Evolutionary conservation across 2,113 vertebrate species (phyloP).

Genomic region (Corydoras maculifer): DNA sequence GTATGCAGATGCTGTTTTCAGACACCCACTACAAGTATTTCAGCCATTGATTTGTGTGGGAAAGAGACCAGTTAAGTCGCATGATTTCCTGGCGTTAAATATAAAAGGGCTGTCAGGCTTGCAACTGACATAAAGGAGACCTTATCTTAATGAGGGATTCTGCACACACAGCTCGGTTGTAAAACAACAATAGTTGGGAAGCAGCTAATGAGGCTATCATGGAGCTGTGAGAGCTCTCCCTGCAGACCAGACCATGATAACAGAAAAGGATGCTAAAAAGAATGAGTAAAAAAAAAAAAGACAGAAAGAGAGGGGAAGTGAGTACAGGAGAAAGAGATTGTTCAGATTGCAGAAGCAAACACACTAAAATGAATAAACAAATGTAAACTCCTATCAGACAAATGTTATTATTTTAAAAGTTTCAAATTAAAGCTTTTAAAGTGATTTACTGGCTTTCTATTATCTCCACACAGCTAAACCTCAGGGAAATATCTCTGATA

Average conservation of each 20-base stretch:
- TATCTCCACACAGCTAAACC: constrained; percentile 55
- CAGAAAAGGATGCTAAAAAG: constrained; percentile 51
- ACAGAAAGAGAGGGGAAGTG: constrained; percentile 38
- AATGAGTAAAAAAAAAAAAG: constrained; percentile 21
- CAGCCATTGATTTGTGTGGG: constrained; percentile 47
- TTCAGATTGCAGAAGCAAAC: constrained; percentile 57
- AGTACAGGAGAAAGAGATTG: constrained; percentile 24
- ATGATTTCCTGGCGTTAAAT: constrained; percentile 56
- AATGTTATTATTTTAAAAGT: constrained; percentile 56
- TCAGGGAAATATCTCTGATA: constrained; percentile 57
- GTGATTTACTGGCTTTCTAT: constrained; percentile 45
- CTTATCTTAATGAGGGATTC: constrained; percentile 77
- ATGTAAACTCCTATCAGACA: constrained; percentile 60
- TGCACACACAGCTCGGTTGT: constrained; percentile 72
- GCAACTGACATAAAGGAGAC: constrained; percentile 59
- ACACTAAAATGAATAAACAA: constrained; percentile 56
- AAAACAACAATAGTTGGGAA: constrained; percentile 75
- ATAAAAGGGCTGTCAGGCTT: constrained; percentile 60
- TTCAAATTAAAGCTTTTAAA: constrained; percentile 30
- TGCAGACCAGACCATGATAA: constrained; percentile 56
- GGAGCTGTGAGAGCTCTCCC: constrained; percentile 64
- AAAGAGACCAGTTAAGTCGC: constrained; percentile 56
- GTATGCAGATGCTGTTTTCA: constrained; percentile 19
- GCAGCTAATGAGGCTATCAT: constrained; percentile 78
- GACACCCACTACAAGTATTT: background rate